A percentile compares a stretch with the other conserved stretches of the same genome.
Evolutionary conservation across 2,797 vertebrate genomes (phyloP).

Genomic region (Cirrhinus mrigala): DNA sequence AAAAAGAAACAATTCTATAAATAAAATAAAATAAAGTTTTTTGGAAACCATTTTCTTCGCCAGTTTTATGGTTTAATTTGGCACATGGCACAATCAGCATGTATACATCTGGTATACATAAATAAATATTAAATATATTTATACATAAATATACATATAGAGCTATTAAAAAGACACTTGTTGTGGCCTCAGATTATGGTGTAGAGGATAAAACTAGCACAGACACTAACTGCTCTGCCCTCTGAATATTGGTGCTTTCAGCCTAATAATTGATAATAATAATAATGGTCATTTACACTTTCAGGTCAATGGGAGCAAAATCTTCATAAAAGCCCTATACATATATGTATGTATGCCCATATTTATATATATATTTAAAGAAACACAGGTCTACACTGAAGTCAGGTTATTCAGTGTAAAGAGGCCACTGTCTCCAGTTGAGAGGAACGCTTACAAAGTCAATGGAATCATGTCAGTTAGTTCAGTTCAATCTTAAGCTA

Average conservation of each 20-base stretch:
- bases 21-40: constrained; percentile 66
- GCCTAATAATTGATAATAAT: constrained; percentile 48
- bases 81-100: constrained; percentile 89
- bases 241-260: constrained; percentile 66
- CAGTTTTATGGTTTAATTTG: constrained; percentile 87
- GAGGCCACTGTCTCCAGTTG: constrained; percentile 80
- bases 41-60: constrained; percentile 79
- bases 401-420: constrained; percentile 79
- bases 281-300: constrained; percentile 59
- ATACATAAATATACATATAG: constrained; percentile 89
- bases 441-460: constrained; percentile 81
- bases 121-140: constrained; percentile 90
- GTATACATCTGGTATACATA: constrained; percentile 89
- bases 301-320: constrained; percentile 65
- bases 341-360: constrained; percentile 74
- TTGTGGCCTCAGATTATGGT: constrained; percentile 69
- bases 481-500: constrained; percentile 84
- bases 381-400: constrained; percentile 82
- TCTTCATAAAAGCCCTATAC: constrained; percentile 85
- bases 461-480: constrained; percentile 87
- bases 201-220: constrained; percentile 67
- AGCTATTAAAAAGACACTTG: constrained; percentile 82
- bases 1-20: constrained; percentile 57
- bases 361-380: constrained; percentile 73
- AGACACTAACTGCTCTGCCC: constrained; percentile 62